phyloP scores from a whole-genome alignment of 2,113 vertebrate genomes.

The Arothron firmamentum region DNA sequence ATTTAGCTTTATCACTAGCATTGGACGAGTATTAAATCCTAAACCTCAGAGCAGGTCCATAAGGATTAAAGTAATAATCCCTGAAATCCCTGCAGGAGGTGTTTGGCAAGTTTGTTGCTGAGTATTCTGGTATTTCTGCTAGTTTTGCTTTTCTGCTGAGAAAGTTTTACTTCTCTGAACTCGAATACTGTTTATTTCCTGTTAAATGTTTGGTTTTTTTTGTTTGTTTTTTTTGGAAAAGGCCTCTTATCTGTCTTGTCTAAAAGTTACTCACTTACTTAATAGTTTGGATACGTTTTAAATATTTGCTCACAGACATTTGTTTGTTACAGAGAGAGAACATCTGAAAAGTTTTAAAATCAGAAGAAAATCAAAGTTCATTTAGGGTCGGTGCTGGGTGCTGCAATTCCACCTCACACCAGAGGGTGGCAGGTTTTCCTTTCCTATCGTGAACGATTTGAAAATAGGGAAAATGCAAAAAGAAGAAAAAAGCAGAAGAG shows the following conservation, averaged over 20 bases:
- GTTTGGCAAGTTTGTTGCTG: slow-evolving; percentile 4
- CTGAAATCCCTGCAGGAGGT: slow-evolving; percentile 1
- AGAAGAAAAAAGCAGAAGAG: slow-evolving; percentile 38
- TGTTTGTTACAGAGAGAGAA: slow-evolving; percentile 13
- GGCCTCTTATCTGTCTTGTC: too few relatives aligned
- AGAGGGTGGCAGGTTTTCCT: slow-evolving; percentile 62
- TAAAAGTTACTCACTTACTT: background rate
- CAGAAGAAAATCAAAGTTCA: background rate
- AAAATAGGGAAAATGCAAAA: background rate
- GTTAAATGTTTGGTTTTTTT: too few relatives aligned
- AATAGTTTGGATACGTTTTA: background rate
- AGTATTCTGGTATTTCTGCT: slow-evolving; percentile 5
- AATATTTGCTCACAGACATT: slow-evolving; percentile 16
- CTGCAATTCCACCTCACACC: slow-evolving; percentile 35
- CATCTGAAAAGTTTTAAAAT: slow-evolving; percentile 2
- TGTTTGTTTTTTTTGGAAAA: too few relatives aligned
- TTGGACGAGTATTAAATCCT: background rate
- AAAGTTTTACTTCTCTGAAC: slow-evolving; percentile 5
- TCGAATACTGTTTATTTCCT: too few relatives aligned
- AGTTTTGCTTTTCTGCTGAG: background rate
- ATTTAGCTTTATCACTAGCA: background rate
- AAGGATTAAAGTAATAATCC: slow-evolving; percentile 19
- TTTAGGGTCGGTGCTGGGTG: background rate
- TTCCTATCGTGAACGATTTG: slow-evolving; percentile 1
- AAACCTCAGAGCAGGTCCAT: slow-evolving; percentile 4